phyloP scores from a whole-genome alignment of 30 jellyfish, hydroid and myxozoan genomes.

The Rhopilema esculentum region DNA sequence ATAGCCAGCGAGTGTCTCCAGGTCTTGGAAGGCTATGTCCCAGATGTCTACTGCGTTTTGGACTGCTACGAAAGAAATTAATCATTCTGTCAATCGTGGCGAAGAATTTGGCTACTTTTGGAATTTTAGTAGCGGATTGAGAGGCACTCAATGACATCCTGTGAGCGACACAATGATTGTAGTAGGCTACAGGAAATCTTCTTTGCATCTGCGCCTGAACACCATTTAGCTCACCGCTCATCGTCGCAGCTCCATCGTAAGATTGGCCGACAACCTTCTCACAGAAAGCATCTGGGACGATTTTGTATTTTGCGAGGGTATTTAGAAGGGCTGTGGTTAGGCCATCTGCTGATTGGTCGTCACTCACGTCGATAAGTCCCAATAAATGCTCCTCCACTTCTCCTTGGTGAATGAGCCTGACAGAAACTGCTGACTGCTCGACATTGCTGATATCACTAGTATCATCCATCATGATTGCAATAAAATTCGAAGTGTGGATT shows the following conservation, averaged over 20 bases:
- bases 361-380: not conserved
- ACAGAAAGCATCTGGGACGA: not conserved
- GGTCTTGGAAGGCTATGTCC: too few species aligned
- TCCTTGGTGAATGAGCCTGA: conserved; percentile 17
- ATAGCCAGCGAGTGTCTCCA: too few species aligned
- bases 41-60: too few species aligned
- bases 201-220: conserved; percentile 50
- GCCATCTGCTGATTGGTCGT: conserved; percentile 44
- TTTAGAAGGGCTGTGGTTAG: conserved; percentile 21
- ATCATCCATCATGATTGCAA: conserved; percentile 53
- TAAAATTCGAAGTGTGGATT: not conserved
- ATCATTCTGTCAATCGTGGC: too few species aligned
- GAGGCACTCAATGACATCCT: too few species aligned
- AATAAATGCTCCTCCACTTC: conserved; percentile 24
- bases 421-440: conserved; percentile 51
- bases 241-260: conserved; percentile 38
- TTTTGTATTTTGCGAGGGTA: conserved; percentile 30
- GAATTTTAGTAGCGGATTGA: too few species aligned
- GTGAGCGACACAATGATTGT: conserved; percentile 41
- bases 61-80: too few species aligned
- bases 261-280: conserved; percentile 39
- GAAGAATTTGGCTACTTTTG: too few species aligned
- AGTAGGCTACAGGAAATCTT: conserved; percentile 38
- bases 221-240: conserved; percentile 61
- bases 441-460: conserved; percentile 40